These are phyloP conservation scores for Protomyctophum bolini DNA, from an alignment of 2,113 vertebrate species.

Conservation along the genomic window DNA sequence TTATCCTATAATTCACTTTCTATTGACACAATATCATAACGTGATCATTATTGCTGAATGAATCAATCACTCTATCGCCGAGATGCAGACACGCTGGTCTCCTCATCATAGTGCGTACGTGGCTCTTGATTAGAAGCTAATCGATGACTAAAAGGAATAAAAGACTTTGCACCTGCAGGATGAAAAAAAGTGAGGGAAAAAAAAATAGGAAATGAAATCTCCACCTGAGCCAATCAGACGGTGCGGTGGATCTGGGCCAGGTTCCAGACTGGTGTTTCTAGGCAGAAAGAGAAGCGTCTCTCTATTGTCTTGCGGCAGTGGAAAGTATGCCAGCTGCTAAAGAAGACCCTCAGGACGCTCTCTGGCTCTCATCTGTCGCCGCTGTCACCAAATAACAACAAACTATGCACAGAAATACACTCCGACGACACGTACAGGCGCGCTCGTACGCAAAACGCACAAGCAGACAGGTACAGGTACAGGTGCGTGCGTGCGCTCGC, in stretches of 20 bases:
- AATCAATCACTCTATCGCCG: too few relatives aligned
- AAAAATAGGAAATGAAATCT: too few relatives aligned
- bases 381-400: constrained; percentile 34
- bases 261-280: constrained; percentile 55
- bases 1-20: too few relatives aligned
- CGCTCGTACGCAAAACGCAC: not conserved
- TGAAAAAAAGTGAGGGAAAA: constrained; percentile 21
- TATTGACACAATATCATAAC: too few relatives aligned
- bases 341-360: constrained; percentile 38
- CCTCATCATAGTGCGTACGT: too few relatives aligned
- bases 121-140: too few relatives aligned
- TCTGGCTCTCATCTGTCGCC: constrained; percentile 40
- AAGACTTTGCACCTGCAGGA: constrained; percentile 44
- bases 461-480: not conserved
- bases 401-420: constrained; percentile 22
- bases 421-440: constrained; percentile 10
- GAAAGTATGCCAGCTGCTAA: constrained; percentile 50
- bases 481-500: not conserved
- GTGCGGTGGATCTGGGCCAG: constrained; percentile 49
- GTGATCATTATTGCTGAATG: too few relatives aligned
- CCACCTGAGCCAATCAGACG: constrained; percentile 50
- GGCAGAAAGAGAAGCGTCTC: constrained; percentile 50
- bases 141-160: constrained; percentile 5
- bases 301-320: constrained; percentile 46
- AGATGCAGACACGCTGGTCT: too few relatives aligned